A percentile compares a stretch with the other conserved stretches of the same genome.
phyloP scores from a whole-genome alignment of 2,113 vertebrate species.

The Heterocephalus glaber region DNA sequence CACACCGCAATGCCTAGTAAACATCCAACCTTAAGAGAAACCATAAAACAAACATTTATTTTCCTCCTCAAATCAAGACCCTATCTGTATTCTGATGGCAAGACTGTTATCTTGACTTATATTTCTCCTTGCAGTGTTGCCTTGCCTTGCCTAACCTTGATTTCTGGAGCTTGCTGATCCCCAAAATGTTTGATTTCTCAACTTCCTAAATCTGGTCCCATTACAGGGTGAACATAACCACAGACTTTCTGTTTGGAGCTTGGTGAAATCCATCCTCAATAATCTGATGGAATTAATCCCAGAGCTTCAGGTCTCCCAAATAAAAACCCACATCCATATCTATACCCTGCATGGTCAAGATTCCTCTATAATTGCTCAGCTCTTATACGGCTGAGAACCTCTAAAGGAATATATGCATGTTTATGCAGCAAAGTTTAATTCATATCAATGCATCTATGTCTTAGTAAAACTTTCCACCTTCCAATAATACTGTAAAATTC shows the following conservation, averaged over 20 bases:
- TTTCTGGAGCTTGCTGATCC: not conserved
- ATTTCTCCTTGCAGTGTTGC: not conserved
- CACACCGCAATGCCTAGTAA: not conserved
- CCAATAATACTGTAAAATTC: not conserved
- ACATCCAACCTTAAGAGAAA: not conserved
- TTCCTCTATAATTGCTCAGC: not conserved
- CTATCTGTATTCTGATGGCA: not conserved
- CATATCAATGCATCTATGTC: not conserved
- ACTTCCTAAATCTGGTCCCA: slow-evolving; percentile 26
- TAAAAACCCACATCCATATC: not conserved
- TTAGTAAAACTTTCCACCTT: slow-evolving; percentile 22
- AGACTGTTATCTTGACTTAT: not conserved
- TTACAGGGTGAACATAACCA: not conserved
- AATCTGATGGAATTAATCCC: not conserved
- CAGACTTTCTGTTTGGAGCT: not conserved
- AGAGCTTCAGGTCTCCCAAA: not conserved
- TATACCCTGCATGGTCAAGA: not conserved
- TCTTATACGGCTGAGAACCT: not conserved
- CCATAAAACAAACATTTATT: not conserved
- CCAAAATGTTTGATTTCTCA: slow-evolving; percentile 10
- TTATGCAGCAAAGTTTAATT: not conserved
- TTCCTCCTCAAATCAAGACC: not conserved
- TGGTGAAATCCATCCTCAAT: not conserved
- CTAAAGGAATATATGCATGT: not conserved
- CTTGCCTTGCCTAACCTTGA: not conserved